Base-by-base conservation (phyloP, 2,113 vertebrate genomes). In the Gopherus flavomarginatus region DNA sequence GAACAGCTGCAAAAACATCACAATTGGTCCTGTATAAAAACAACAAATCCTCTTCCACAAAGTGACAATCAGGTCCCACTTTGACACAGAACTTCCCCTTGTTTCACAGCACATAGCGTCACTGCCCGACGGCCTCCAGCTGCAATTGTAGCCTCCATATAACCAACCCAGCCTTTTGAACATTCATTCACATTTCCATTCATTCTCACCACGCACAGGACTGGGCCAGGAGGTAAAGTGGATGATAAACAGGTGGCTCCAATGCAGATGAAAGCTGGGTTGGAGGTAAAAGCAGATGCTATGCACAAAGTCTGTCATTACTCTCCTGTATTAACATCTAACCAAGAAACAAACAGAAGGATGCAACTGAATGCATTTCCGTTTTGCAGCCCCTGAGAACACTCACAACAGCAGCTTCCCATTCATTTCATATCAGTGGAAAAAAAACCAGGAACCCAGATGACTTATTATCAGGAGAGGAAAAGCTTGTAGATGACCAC, bases 401-500 rank as follows among this genome's bases (percentile, higher is more conserved):
- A 8, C 10, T 27, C 11, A 3, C 24, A 47, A 47, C 22, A 78
- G 75, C 24, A 4, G 21, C 26, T 38, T 17, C 19, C 69, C 72
- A 26, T 77, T 44, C 38, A 44, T 13, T 12, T 42, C 38, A 22
- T 5, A 1, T 77, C 72, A 3, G 10, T 47, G 75, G 14, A 13
- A 44, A 47, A 29, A 14, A 27, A 22, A 12, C n/a, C 42, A 47
- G 26, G 42, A 78, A 47, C 6, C 24, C 8, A 82, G 42, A 47
- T 59, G 21, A 86, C 21, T 92, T 84, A 24, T 38, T 52, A 8
- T 57, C 16, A 17, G 82, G 52, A 84, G 26, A 69, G 86, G 62
- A 12, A 27, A 77, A 14, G 24, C 44, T 0, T 0, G 31, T 4
- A 47, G n/a, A 31, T 87, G 59, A 0, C 0, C 35, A 53, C 77